Evolutionary conservation across 2,888 invertebrate genomes (phyloP).

Genomic region (Unio delphinus): DNA sequence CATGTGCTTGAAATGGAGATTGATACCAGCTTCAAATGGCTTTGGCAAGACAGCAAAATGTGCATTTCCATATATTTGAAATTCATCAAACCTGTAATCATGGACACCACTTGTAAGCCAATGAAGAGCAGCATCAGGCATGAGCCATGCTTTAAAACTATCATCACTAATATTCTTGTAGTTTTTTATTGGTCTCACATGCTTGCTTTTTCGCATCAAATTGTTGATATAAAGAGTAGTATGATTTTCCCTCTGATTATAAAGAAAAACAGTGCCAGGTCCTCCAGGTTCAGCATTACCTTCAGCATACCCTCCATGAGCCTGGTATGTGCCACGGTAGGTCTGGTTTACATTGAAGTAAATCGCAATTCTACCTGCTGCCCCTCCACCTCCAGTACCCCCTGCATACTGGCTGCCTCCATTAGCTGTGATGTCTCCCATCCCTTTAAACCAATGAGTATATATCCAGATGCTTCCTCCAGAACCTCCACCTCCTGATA

Average conservation of each 20-base stretch:
- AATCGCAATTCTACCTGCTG: conserved; percentile 49
- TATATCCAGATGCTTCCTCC: conserved; percentile 52
- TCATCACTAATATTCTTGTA: conserved; percentile 48
- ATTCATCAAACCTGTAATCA: conserved; percentile 49
- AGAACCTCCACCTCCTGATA: conserved; percentile 50
- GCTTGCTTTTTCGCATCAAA: conserved; percentile 17
- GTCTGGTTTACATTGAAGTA: conserved; percentile 52
- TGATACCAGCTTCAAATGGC: conserved; percentile 35
- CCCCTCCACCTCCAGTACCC: conserved; percentile 49
- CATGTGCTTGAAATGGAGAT: conserved; percentile 52
- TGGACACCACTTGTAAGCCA: conserved; percentile 41
- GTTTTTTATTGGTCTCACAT: conserved; percentile 18
- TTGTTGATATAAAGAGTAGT: conserved; percentile 55
- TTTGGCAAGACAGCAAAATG: conserved; percentile 56
- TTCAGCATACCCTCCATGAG: conserved; percentile 43
- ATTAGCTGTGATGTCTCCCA: conserved; percentile 54
- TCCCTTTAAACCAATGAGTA: conserved; percentile 42
- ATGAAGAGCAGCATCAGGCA: conserved; percentile 46
- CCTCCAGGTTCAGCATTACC: conserved; percentile 49
- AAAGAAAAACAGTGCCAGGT: conserved; percentile 55
- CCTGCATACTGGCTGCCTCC: conserved; percentile 41
- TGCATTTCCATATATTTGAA: conserved; percentile 58
- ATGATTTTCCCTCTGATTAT: conserved; percentile 46
- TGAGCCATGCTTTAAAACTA: conserved; percentile 59
- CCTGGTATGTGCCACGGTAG: conserved; percentile 48